A percentile compares a stretch with the other conserved stretches of the same genome.
These are phyloP conservation scores for Clostera curtula DNA, from an alignment of 2,888 invertebrate species.

Conservation along the genomic window DNA sequence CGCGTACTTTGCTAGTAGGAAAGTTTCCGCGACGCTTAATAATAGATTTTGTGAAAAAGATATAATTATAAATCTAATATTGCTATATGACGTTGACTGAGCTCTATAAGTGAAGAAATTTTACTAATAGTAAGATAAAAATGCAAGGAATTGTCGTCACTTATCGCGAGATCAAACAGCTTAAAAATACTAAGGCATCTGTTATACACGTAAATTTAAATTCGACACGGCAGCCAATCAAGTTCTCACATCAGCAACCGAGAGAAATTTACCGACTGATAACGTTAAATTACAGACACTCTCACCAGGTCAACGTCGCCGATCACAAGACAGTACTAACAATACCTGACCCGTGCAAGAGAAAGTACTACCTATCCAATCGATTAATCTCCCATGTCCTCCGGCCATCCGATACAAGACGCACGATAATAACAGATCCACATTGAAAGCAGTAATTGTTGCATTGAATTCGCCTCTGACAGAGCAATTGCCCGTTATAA, in stretches of 20 bases:
- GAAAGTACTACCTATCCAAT: slow-evolving; percentile 56
- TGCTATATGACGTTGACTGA: too few relatives aligned
- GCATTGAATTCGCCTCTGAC: slow-evolving; percentile 49
- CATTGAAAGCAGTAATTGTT: slow-evolving; percentile 44
- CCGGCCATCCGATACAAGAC: slow-evolving; percentile 46
- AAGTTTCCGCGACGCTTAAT: too few relatives aligned
- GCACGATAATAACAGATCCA: slow-evolving; percentile 52
- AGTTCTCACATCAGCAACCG: slow-evolving; percentile 34
- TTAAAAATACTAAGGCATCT: too few relatives aligned
- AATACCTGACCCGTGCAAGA: slow-evolving; percentile 45
- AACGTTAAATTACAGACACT: slow-evolving; percentile 47
- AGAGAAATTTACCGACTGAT: slow-evolving; percentile 31
- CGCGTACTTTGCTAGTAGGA: too few relatives aligned
- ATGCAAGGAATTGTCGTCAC: too few relatives aligned
- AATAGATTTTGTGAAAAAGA: too few relatives aligned
- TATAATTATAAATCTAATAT: too few relatives aligned
- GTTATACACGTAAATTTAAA: background rate
- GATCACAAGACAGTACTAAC: slow-evolving; percentile 33
- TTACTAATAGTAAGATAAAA: too few relatives aligned
- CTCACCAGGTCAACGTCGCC: slow-evolving; percentile 29
- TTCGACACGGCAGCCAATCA: slow-evolving; percentile 27
- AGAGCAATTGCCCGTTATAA: slow-evolving; percentile 41
- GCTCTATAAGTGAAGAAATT: too few relatives aligned
- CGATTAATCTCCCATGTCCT: slow-evolving; percentile 55
- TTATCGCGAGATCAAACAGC: too few relatives aligned